These are phyloP conservation scores for Lepidurus couesii DNA, from an alignment of 1,140 invertebrate genomes.

Conservation along the genomic window DNA sequence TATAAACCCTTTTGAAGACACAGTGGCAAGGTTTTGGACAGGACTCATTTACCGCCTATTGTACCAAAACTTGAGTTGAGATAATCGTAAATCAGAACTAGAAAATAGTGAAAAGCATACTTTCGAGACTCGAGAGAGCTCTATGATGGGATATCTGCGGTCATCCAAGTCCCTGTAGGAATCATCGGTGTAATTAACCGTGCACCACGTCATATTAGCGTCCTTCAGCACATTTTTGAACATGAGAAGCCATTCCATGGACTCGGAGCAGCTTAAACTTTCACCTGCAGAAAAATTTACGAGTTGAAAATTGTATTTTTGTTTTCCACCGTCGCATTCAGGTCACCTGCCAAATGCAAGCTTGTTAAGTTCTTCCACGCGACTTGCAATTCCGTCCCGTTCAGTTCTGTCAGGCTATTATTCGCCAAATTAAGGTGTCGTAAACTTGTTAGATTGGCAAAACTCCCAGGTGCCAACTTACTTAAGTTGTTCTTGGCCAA, in stretches of 20 bases:
- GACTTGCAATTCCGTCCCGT: not conserved
- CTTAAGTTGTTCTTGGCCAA: not conserved
- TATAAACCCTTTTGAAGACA: not conserved
- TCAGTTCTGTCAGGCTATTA: conserved; percentile 5
- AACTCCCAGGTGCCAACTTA: too few relatives aligned
- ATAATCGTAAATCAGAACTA: not conserved
- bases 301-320: not conserved
- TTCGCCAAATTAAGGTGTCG: not conserved
- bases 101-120: not conserved
- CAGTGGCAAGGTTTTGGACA: not conserved
- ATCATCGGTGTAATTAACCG: not conserved
- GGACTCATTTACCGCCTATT: not conserved
- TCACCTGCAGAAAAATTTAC: not conserved
- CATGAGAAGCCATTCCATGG: not conserved
- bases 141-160: not conserved
- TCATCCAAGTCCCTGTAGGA: not conserved
- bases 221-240: not conserved
- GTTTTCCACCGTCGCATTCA: not conserved
- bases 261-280: not conserved
- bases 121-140: not conserved
- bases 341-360: not conserved
- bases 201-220: conserved; percentile 3
- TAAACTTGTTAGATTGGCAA: too few relatives aligned
- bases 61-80: not conserved
- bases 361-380: not conserved